Base-by-base conservation (phyloP, 2,888 invertebrate genomes). In the Eulithis testata region DNA sequence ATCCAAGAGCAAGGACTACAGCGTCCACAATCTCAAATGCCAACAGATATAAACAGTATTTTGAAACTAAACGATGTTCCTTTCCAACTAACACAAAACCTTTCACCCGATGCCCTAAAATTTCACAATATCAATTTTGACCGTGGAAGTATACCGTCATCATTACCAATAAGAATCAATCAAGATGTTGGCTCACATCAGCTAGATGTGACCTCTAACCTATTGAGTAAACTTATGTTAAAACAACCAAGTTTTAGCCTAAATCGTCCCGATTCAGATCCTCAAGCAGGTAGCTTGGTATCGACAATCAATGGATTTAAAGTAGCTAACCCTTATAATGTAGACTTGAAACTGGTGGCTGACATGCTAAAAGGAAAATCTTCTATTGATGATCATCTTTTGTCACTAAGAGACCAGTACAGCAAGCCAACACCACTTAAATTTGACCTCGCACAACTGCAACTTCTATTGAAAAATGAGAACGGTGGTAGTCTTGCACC, bases 271-370 rank as follows among this genome's bases (percentile, higher is more conserved):
- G 90, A 91, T 61, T 74, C 86, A 12, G 88, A 91, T 58, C 60
- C 82, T 31, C 87, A 88, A 76, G 69, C 63, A 12, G 59, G 75
- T n/a, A 79, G 79, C 49, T 70, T 83, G 55, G 37, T 93, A 53
- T 87, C 93, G 3, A 92, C 87, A 1, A 90, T 94, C 27, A 92
- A 94, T 75, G 94, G 93, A 4, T 88, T 91, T 66, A 89, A 90
- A 83, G 89, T 94, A n/a, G 89, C 89, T 2, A 94, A 94, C 71
- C 94, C 94, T 11, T 94, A 88, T 65, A 94, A 94, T 73, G 83
- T 94, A 9, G 93, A 94, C 74, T 75, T 94, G 3, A 92, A 91
- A 78, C 74, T 93, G 50, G 90, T 93, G 1, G 88, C 91, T 37
- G 93, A 93, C 61, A 88, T 93, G 84, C 79, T 94, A 57, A 93